phyloP scores from a whole-genome alignment of 1,140 invertebrate genomes.

The Vanessa tameamea region DNA sequence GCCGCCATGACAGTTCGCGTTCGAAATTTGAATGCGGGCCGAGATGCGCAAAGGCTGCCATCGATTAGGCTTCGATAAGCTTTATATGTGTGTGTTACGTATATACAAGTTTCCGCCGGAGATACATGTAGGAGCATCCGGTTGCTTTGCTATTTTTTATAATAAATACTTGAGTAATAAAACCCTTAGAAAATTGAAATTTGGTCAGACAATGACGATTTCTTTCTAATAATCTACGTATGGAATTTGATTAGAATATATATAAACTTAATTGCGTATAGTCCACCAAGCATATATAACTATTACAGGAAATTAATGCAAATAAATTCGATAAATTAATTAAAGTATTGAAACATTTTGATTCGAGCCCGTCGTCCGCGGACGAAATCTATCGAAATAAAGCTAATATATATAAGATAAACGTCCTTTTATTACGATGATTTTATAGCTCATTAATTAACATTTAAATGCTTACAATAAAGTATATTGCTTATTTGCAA shows the following conservation, averaged over 20 bases:
- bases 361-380: not conserved
- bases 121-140: slow-evolving; percentile 58
- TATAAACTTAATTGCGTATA: not conserved
- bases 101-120: slow-evolving; percentile 62
- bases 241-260: not conserved
- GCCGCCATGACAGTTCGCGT: slow-evolving; percentile 69
- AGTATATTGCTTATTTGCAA: not conserved
- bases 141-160: slow-evolving; percentile 32
- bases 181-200: not conserved
- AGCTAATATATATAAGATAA: not conserved
- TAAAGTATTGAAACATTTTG: slow-evolving; percentile 8
- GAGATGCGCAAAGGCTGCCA: slow-evolving; percentile 70
- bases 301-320: not conserved
- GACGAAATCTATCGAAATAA: slow-evolving; percentile 2
- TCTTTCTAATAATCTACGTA: not conserved
- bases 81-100: slow-evolving; percentile 49
- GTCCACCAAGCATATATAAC: not conserved
- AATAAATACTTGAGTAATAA: slow-evolving; percentile 9
- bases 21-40: slow-evolving; percentile 76
- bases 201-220: not conserved
- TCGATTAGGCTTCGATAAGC: slow-evolving; percentile 72
- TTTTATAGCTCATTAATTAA: not conserved
- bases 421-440: not conserved
- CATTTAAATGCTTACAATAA: not conserved
- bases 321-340: slow-evolving; percentile 16